Base-by-base conservation (phyloP, 2,888 invertebrate species). In the Helicoverpa assulta region DNA sequence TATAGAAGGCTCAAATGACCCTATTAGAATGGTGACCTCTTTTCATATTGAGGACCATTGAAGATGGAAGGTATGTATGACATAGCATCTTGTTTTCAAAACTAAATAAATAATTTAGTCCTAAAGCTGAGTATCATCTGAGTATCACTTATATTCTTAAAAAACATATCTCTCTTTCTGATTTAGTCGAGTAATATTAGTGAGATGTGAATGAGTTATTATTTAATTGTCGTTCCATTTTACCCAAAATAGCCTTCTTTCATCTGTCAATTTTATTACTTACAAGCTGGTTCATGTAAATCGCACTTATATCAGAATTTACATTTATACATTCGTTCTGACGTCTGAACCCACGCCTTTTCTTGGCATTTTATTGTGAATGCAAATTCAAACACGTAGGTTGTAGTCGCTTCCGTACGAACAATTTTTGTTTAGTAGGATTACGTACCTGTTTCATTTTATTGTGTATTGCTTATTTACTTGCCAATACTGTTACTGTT, bases 341-440 rank as follows among this genome's bases (percentile, higher is more conserved):
- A 47, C 47, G 1, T 47, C 16, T 12, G 18, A 18, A 5, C n/a
- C 21, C 21, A 55, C 54, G 21, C 5, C 33, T 18, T 33, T 18
- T 47, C 18, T 26, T 21, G 43, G 16, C 54, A 33, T 64, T 64
- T 18, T 51, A 55, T 64, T 51, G 50, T 52, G 5, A 12, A 70
- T 73, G 73, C n/a, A 73, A 73, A 70, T 73, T 43, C 5, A 43
- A 33, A 19, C 70, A 70, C 73, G 70, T 70, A 73, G 73, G 2
- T 26, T 26, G 26, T 26, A 26, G 26, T 2, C 19, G 54, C 18
- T 72, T 56, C 18, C 2, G 8, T 29, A 26, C 47, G 65, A 73
- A 33, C 21, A 65, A 16, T 10, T 7, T 55, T 65, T 43, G n/a
- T 50, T 16, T n/a, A 52, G 12, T 19, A 63, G 40, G 3, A 10